Percentiles rank a stretch among this genome's conserved stretches.
Evolutionary conservation across 2,888 invertebrate species (phyloP).

Genomic region (Cataglyphis altisquamis): DNA sequence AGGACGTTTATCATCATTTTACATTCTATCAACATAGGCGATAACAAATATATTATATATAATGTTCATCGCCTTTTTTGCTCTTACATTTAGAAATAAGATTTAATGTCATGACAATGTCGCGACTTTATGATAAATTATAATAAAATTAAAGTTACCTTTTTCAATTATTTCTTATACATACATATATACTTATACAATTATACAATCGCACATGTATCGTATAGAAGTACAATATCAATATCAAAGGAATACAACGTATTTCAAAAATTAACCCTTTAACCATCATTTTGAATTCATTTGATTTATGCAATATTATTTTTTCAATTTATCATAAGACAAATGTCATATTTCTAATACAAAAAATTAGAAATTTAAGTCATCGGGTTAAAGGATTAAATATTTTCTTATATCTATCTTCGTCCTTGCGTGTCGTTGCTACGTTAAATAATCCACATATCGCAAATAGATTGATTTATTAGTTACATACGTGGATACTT

Average conservation of each 20-base stretch:
- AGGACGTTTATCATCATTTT: constrained; percentile 2
- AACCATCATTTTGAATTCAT: constrained; percentile 11
- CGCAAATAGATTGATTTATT: constrained; percentile 33
- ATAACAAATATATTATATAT: constrained; percentile 14
- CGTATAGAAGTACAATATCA: neutral
- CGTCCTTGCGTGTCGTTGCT: constrained; percentile 18
- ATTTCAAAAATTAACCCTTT: constrained; percentile 25
- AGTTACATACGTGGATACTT: constrained; percentile 80
- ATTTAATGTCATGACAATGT: neutral
- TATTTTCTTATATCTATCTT: constrained; percentile 3
- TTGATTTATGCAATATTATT: neutral
- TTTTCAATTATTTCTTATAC: neutral
- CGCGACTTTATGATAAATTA: neutral
- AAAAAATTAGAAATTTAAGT: constrained; percentile 15
- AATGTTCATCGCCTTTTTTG: neutral
- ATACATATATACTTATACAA: constrained; percentile 3
- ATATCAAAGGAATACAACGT: neutral
- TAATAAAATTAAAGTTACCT: constrained; percentile 17
- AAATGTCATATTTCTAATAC: neutral
- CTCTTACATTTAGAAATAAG: constrained; percentile 23
- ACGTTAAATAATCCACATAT: constrained; percentile 36
- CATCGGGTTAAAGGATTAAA: constrained; percentile 20
- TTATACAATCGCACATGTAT: constrained; percentile 9
- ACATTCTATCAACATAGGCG: constrained; percentile 17
- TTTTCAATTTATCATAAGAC: neutral